Evolutionary conservation across 1,140 invertebrate genomes (phyloP).

Genomic region (Drosophila setifemur): DNA sequence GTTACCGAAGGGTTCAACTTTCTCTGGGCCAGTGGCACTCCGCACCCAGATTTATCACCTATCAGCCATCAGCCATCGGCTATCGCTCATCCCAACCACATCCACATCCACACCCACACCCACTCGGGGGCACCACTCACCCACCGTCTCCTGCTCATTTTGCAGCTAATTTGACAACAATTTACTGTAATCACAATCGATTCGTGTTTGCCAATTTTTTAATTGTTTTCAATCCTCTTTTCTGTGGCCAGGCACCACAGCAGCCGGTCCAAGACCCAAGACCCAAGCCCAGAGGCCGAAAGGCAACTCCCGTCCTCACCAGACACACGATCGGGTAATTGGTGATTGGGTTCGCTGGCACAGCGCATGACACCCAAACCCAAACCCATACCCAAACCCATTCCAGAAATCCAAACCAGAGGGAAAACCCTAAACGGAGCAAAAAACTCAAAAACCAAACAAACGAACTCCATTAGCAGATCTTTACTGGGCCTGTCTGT

Average conservation of each 20-base stretch:
- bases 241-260: conserved; percentile 22
- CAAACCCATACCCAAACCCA: conserved; percentile 25
- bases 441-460: conserved; percentile 27
- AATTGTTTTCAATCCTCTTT: conserved; percentile 82
- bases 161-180: conserved; percentile 81
- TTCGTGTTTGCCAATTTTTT: conserved; percentile 82
- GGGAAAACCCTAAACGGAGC: not conserved
- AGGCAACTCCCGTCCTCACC: conserved; percentile 33
- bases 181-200: conserved; percentile 81
- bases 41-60: conserved; percentile 34
- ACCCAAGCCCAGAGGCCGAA: conserved; percentile 2
- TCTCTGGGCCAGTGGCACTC: conserved; percentile 30
- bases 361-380: conserved; percentile 66
- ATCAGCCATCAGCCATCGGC: conserved; percentile 1
- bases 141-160: conserved; percentile 50
- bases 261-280: no score
- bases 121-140: conserved; percentile 1
- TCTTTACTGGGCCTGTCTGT: conserved; percentile 41
- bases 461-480: conserved; percentile 79
- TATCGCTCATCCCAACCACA: conserved; percentile 21
- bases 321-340: conserved; percentile 80
- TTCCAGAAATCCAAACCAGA: not conserved
- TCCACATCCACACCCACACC: conserved; percentile 12
- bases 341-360: conserved; percentile 59
- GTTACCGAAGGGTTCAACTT: conserved; percentile 52